Conservation (phyloP, 2,113 vertebrate genomes). For the Embiotoca jacksoni region DNA sequence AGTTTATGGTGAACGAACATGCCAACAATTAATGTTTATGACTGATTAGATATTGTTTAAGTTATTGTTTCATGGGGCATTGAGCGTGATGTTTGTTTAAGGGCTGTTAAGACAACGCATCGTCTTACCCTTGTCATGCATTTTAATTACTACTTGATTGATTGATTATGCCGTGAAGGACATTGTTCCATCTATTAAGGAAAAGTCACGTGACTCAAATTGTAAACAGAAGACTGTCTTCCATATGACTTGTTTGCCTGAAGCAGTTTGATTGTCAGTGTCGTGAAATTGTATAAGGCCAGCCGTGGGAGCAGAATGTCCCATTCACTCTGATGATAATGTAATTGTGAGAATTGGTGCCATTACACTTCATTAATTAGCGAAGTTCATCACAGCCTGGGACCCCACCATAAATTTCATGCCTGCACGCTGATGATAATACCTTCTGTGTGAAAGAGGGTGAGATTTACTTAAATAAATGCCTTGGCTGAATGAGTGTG, state of each 20-base stretch:
- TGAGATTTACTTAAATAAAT: constrained; percentile 42
- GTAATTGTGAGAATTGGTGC: constrained; percentile 51
- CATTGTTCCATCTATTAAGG: constrained; percentile 31
- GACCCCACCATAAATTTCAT: constrained; percentile 20
- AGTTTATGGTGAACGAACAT: constrained; percentile 76
- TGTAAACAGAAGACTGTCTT: neutral
- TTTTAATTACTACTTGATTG: constrained; percentile 57
- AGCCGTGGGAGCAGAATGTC: constrained; percentile 32
- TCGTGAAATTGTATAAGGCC: constrained; percentile 9
- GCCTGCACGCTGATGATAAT: constrained; percentile 53
- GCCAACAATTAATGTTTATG: constrained; percentile 79
- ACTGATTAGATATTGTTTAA: constrained; percentile 67
- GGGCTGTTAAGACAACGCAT: constrained; percentile 56
- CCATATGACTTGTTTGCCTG: neutral
- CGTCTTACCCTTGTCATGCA: constrained; percentile 52
- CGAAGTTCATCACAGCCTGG: constrained; percentile 52
- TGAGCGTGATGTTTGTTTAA: constrained; percentile 72
- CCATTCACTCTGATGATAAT: constrained; percentile 35
- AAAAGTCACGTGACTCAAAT: constrained; percentile 2
- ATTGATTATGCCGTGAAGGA: constrained; percentile 46
- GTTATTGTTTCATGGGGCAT: constrained; percentile 76
- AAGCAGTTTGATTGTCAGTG: neutral
- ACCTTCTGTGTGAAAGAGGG: constrained; percentile 45
- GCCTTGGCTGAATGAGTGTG: constrained; percentile 24
- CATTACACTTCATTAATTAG: constrained; percentile 64